phyloP scores from a whole-genome alignment of 2,113 vertebrate species.

The Upupa epops region DNA sequence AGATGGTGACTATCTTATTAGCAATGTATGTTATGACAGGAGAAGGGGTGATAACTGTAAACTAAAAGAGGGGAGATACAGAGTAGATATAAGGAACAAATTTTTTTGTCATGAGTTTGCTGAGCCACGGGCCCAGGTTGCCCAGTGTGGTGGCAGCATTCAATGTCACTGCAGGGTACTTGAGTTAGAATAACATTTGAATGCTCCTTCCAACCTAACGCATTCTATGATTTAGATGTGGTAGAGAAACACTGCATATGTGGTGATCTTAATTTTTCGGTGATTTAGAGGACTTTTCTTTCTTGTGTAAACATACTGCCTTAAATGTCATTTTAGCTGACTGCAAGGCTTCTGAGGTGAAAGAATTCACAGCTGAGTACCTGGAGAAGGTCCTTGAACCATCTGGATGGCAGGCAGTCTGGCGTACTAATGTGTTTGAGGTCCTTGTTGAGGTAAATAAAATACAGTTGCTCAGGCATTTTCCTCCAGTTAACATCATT shows the following conservation, averaged over 20 bases:
- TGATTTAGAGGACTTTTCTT: neutral
- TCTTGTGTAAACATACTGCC: neutral
- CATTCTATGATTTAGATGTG: neutral
- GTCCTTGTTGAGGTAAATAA: conserved; percentile 88
- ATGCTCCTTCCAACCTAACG: too few species aligned
- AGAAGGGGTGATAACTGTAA: too few species aligned
- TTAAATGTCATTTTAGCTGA: conserved; percentile 79
- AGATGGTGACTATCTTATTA: too few species aligned
- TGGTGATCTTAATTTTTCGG: neutral
- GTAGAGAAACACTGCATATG: neutral
- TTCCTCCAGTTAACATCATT: neutral
- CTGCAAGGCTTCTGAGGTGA: conserved; percentile 91
- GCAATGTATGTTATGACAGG: too few species aligned
- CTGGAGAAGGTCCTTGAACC: conserved; percentile 90
- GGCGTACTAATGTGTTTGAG: conserved; percentile 88
- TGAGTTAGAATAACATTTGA: too few species aligned
- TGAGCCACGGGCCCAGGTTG: too few species aligned
- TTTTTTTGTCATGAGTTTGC: too few species aligned
- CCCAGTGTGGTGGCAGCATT: too few species aligned
- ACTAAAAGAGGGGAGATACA: too few species aligned
- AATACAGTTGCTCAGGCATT: neutral
- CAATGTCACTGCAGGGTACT: too few species aligned
- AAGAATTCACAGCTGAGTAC: conserved; percentile 89
- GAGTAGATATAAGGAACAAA: too few species aligned
- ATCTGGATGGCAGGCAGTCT: conserved; percentile 90